A percentile compares a stretch with the other conserved stretches of the same genome.
Evolutionary conservation across 2,113 vertebrate genomes (phyloP).

Genomic region (Eira barbara): DNA sequence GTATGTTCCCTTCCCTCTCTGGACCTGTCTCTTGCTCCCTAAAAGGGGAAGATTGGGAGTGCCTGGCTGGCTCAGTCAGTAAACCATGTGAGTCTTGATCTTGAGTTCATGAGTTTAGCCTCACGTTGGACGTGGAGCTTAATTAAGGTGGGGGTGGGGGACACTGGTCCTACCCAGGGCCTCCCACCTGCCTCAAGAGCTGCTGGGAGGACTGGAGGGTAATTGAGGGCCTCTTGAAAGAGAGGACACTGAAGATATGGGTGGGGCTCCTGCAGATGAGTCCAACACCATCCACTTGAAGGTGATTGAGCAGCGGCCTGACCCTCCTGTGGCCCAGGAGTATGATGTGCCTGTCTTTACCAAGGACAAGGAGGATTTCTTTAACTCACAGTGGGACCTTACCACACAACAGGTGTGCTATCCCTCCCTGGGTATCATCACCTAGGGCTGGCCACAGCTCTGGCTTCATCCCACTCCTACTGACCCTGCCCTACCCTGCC

Average conservation of each 20-base stretch:
- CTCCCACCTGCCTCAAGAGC: neutral
- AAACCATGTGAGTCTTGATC: neutral
- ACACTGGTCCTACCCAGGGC: neutral
- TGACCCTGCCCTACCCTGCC: neutral
- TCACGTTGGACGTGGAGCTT: neutral
- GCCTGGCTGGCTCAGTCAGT: neutral
- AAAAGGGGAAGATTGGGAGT: neutral
- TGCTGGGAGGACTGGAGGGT: neutral
- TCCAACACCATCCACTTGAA: conserved; percentile 98
- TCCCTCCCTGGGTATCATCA: neutral
- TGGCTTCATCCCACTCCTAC: neutral
- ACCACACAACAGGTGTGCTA: conserved; percentile 94
- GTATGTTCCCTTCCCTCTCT: neutral
- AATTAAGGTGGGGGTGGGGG: neutral
- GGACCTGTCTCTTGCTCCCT: neutral
- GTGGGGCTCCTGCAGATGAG: conserved; percentile 85
- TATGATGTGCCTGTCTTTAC: conserved; percentile 97
- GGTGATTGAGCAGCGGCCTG: conserved; percentile 92
- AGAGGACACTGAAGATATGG: conserved; percentile 14
- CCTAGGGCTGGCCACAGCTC: neutral
- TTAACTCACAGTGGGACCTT: conserved; percentile 97
- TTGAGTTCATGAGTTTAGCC: neutral
- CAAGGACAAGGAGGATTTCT: conserved; percentile 94
- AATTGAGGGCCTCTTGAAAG: neutral
- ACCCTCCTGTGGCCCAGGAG: conserved; percentile 94